Base-by-base conservation (phyloP, 2,113 vertebrate species). In the Candoia aspera region DNA sequence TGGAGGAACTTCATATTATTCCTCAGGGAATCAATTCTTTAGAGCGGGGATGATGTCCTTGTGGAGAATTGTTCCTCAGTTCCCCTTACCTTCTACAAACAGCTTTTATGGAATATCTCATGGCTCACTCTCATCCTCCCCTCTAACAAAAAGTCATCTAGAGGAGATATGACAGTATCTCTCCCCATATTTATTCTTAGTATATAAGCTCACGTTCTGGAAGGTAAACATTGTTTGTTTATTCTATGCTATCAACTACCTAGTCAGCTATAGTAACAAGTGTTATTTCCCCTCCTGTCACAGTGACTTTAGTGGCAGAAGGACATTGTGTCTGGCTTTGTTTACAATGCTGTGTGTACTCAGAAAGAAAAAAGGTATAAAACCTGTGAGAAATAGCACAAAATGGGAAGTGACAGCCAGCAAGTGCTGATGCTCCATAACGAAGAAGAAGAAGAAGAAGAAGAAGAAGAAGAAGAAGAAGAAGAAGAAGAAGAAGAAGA, bases 341-440 rank as follows among this genome's bases (percentile, higher is more conserved):
- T 46, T 42, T 12, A 24, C 11, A 6, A n/a, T 46, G 11, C 11
- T 55, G 68, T 6, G 0, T 2, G 89, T 84, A 29, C 55, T 2
- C 8, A 86, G 3, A 5, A 55, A 87, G 84, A 59, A 73, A 73
- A 91, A 93, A 94, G 11, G 93, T 94, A 13, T 90, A 49, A 85
- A 37, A 1, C 73, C 11, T 60, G 42, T 26, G 23, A 9, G 60
- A 89, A 91, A 89, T 84, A 46, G 0, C 0, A 3, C 73, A 12
- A 90, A 89, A 90, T 0, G 0, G 23, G 4, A 92, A 29, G 42
- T 6, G 13, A 94, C 23, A 90, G 37, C 84, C 2, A 91, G 15
- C 54, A 89, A 37, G 24, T 3, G 23, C 0, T 73, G 79, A 90
- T 58, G 21, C 53, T 94, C 73, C 64, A 46, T 59, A 88, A 90